Percentiles rank a stretch among this genome's conserved stretches.
Conservation (phyloP, 2,888 invertebrate species). For the Agonopterix heracliana region DNA sequence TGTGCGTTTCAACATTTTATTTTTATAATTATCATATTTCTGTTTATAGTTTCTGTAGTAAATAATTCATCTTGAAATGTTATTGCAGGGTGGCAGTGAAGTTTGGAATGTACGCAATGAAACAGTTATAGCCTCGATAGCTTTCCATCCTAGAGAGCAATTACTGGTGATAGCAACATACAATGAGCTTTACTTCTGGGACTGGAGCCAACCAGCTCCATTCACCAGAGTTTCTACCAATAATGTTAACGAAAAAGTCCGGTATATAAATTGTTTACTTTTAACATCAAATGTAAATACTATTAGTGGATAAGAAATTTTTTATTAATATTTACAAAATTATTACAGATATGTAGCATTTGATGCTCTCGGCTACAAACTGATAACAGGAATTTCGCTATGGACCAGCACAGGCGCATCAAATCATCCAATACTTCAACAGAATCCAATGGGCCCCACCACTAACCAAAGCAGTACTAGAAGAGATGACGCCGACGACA, state of each 20-base stretch:
- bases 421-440: conserved; percentile 34
- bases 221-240: conserved; percentile 85
- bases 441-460: conserved; percentile 30
- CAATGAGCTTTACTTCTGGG: conserved; percentile 92
- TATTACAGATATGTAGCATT: conserved; percentile 87
- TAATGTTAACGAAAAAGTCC: conserved; percentile 87
- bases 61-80: too few species aligned
- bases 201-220: conserved; percentile 87
- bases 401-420: conserved; percentile 37
- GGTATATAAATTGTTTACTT: conserved; percentile 60
- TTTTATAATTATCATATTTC: too few species aligned
- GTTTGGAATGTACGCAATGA: conserved; percentile 85
- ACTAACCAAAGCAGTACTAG: conserved; percentile 39
- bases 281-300: too few species aligned
- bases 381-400: conserved; percentile 88
- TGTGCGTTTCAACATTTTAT: conserved; percentile 9
- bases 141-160: conserved; percentile 90
- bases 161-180: conserved; percentile 90
- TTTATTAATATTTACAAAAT: not conserved
- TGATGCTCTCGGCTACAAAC: conserved; percentile 85
- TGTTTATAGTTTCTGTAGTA: too few species aligned
- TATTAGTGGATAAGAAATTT: too few species aligned
- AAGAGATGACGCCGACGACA: conserved; percentile 39
- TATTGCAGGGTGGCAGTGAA: conserved; percentile 86
- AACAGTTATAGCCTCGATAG: conserved; percentile 88